These are phyloP conservation scores for Euborellia annulipes DNA, from an alignment of 1,140 invertebrate species.

Conservation along the genomic window DNA sequence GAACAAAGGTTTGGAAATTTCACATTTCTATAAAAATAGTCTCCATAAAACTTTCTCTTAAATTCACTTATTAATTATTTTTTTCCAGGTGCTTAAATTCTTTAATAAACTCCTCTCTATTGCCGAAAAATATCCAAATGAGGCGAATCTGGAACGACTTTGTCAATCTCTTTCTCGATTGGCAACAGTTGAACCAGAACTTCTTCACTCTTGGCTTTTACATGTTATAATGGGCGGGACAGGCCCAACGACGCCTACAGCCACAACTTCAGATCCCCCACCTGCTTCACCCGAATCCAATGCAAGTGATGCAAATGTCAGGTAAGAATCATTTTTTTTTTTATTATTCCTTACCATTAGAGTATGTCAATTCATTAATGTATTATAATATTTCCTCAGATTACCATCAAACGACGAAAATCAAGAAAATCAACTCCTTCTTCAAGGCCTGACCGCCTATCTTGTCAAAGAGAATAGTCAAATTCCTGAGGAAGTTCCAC, in stretches of 20 bases:
- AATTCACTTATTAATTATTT: not conserved
- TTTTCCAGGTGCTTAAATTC: conserved; percentile 3
- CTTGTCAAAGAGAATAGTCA: conserved; percentile 55
- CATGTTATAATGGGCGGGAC: conserved; percentile 45
- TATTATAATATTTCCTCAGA: too few species aligned
- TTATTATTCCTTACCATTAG: too few species aligned
- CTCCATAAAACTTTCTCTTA: not conserved
- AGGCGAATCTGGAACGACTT: conserved; percentile 47
- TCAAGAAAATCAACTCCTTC: conserved; percentile 53
- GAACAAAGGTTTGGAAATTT: conserved; percentile 39
- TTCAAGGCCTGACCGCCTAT: conserved; percentile 54
- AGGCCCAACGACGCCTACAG: conserved; percentile 25
- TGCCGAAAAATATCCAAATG: conserved; percentile 37
- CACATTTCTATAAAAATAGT: not conserved
- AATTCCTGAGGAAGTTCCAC: conserved; percentile 48
- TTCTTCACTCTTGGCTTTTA: conserved; percentile 50
- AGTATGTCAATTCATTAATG: too few species aligned
- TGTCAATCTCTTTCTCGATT: conserved; percentile 50
- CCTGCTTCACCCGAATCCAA: conserved; percentile 17
- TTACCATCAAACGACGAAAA: conserved; percentile 9
- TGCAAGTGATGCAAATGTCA: too few species aligned
- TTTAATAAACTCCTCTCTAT: conserved; percentile 7
- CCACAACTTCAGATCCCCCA: conserved; percentile 29
- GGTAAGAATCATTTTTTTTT: too few species aligned
- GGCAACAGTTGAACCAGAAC: conserved; percentile 41